phyloP scores from a whole-genome alignment of 2,113 vertebrate genomes.

The Ploceus nigricollis region DNA sequence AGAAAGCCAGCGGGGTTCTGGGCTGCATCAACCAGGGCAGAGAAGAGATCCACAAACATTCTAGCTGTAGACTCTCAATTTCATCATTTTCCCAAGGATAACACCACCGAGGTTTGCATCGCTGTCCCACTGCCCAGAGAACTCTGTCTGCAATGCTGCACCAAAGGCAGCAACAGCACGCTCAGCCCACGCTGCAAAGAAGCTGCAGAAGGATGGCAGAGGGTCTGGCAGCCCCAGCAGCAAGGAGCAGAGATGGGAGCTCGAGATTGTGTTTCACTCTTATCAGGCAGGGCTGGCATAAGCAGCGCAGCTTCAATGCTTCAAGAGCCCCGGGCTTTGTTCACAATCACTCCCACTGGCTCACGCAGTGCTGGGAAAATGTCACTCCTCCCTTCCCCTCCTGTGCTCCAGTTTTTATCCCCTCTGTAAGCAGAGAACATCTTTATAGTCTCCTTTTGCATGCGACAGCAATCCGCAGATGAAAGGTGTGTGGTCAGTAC shows the following conservation, averaged over 20 bases:
- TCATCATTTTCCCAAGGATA: not conserved
- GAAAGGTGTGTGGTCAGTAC: not conserved
- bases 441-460: not conserved
- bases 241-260: not conserved
- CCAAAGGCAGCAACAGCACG: not conserved
- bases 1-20: not conserved
- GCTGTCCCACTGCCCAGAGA: not conserved
- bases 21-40: not conserved
- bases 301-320: conserved; percentile 1
- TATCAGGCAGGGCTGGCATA: not conserved
- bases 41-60: not conserved
- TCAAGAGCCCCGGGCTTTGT: conserved; percentile 52
- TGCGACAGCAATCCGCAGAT: not conserved
- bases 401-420: conserved; percentile 22
- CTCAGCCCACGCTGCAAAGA: not conserved
- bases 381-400: conserved; percentile 4
- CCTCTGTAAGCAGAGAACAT: not conserved
- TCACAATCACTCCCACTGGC: conserved; percentile 47
- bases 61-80: not conserved
- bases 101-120: not conserved
- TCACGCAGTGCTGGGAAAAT: not conserved
- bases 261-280: not conserved
- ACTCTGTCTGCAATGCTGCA: not conserved
- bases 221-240: not conserved
- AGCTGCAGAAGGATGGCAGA: not conserved